Evolutionary conservation across 2,888 invertebrate species (phyloP), one percentile per base, ranked within the genome.

Genomic region (Lasioglossum pauxillum): DNA sequence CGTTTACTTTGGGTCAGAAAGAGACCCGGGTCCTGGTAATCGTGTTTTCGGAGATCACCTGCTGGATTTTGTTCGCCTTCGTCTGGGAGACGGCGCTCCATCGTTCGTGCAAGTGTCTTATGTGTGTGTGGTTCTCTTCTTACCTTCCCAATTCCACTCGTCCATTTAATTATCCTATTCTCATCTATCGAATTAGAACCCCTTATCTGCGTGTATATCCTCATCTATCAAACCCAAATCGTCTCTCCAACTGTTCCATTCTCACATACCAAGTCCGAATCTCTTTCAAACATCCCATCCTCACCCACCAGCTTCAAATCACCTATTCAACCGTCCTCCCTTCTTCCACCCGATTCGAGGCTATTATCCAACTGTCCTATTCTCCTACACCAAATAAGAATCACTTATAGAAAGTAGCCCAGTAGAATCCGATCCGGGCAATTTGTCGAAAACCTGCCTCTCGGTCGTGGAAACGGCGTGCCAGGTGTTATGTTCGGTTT

Each of bases 1-100:
- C 85, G 82, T 80, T 88, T 80, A 75, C 85, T 79, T 80, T 75
- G 77, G 67, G 41, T 49, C 60, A 57, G 74, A 80, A 67, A 31
- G 31, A 53, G 38, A 23, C 46, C n/a, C n/a, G 27, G 67, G 35
- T 31, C 49, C 49, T 49, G 71, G 46, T 31, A 35, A 60, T 35
- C 53, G n/a, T 41, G n/a, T 71, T 53, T 49, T 35, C 23, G 35
- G 49, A 7, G n/a, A 74, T 74, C 53, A 53, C 23, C 49, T 31
- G 46, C 19, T 46, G 74, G 23, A 53, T 12, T 23, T n/a, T 14
- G 41, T 19, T 35, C 35, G 53, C 12, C 23, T 53, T 23, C 49
- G 2, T 5, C 35, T 7, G 19, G 0, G 19, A 31, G 14, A 64
- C 5, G 31, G 16, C 27, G 60, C 27, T 27, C 5, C 60, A 64